These are phyloP conservation scores for Leptinotarsa lineolata DNA, from an alignment of 1,140 invertebrate genomes.

Conservation along the genomic window DNA sequence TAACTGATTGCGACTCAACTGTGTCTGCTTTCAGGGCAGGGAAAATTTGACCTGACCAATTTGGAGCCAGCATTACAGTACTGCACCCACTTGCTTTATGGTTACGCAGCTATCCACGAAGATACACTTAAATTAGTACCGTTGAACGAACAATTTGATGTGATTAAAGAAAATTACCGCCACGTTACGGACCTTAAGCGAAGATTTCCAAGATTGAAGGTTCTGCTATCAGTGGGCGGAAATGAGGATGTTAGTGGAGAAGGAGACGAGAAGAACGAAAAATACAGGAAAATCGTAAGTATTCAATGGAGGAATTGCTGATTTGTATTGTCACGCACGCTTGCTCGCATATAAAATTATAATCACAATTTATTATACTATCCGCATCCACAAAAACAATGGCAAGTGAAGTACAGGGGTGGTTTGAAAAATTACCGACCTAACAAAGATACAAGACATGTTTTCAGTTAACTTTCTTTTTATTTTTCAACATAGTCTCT, in stretches of 20 bases:
- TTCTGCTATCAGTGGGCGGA: slow-evolving; percentile 77
- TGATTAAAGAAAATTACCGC: slow-evolving; percentile 72
- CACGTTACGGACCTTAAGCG: slow-evolving; percentile 71
- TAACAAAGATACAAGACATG: too few relatives aligned
- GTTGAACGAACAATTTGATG: slow-evolving; percentile 72
- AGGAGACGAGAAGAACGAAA: slow-evolving; percentile 64
- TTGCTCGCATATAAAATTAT: too few relatives aligned
- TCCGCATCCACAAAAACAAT: too few relatives aligned
- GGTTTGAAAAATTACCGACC: too few relatives aligned
- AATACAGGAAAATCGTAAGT: slow-evolving; percentile 67
- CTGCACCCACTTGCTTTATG: slow-evolving; percentile 86
- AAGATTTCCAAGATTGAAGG: slow-evolving; percentile 71
- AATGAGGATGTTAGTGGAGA: slow-evolving; percentile 60
- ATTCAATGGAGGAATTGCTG: too few relatives aligned
- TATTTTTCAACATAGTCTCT: too few relatives aligned
- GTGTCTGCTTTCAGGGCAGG: slow-evolving; percentile 65
- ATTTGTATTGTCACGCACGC: too few relatives aligned
- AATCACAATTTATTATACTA: too few relatives aligned
- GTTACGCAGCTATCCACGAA: slow-evolving; percentile 80
- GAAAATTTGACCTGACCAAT: slow-evolving; percentile 75
- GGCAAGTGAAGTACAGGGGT: too few relatives aligned
- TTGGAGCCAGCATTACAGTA: slow-evolving; percentile 72
- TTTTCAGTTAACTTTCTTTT: too few relatives aligned
- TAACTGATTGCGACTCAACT: too few relatives aligned
- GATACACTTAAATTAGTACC: slow-evolving; percentile 71